Conservation (phyloP, 2,113 vertebrate species). For the Chrysochloris asiatica region DNA sequence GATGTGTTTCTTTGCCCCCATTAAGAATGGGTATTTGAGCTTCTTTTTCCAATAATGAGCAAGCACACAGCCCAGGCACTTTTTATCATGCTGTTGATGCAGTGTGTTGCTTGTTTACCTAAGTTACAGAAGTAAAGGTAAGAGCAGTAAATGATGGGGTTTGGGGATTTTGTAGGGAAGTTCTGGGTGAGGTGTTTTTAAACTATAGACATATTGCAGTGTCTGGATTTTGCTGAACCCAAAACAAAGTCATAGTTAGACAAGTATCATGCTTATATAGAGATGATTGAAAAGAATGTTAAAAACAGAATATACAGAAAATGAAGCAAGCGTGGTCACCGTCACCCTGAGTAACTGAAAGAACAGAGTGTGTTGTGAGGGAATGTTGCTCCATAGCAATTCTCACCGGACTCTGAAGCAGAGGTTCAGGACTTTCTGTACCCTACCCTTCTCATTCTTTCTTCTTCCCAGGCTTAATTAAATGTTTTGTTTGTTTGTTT, state of each 20-base stretch:
- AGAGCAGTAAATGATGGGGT: neutral
- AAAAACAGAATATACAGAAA: neutral
- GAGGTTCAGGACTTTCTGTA: neutral
- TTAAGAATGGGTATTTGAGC: neutral
- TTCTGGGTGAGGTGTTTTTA: neutral
- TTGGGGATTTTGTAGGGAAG: neutral
- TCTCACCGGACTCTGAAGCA: neutral
- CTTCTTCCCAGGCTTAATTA: neutral
- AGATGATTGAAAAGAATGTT: neutral
- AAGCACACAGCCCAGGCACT: neutral
- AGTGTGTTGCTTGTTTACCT: neutral
- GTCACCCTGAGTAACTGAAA: neutral
- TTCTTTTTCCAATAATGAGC: neutral
- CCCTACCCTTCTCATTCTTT: neutral
- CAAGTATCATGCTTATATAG: neutral
- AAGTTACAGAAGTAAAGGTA: neutral
- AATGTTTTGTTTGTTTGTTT: no score
- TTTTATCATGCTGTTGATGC: neutral
- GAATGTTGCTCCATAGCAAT: neutral
- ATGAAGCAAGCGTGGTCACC: neutral
- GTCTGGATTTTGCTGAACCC: conserved; percentile 14
- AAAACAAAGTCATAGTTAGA: neutral
- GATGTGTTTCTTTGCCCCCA: neutral
- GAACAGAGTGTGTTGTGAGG: neutral
- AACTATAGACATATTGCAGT: neutral